These are phyloP conservation scores for Drosophila dives DNA, from an alignment of 2,888 invertebrate species.

Conservation along the genomic window DNA sequence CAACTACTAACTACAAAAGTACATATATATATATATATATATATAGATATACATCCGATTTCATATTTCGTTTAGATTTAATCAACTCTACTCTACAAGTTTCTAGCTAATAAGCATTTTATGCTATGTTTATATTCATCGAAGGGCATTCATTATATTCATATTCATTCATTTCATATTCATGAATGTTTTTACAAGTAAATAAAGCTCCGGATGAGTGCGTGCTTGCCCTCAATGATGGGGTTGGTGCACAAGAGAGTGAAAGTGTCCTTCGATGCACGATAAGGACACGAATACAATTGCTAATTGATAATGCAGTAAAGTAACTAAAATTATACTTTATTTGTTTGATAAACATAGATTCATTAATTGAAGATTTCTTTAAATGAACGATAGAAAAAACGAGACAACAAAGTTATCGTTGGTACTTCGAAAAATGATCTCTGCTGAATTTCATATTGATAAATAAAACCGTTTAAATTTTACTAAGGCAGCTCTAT, in stretches of 20 bases:
- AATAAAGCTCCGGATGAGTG: neutral
- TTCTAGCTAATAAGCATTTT: neutral
- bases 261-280: neutral
- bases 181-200: neutral
- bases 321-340: too few species aligned
- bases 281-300: neutral
- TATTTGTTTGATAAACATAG: too few species aligned
- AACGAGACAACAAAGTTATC: neutral
- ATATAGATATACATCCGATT: neutral
- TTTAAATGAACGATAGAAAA: neutral
- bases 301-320: neutral
- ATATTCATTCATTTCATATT: neutral
- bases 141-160: neutral
- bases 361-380: too few species aligned
- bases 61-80: neutral
- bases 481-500: neutral
- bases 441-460: neutral
- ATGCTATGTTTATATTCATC: neutral
- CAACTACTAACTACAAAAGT: constrained; percentile 10
- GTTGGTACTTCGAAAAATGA: neutral
- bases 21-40: neutral
- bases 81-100: neutral
- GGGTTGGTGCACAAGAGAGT: neutral
- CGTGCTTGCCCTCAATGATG: neutral
- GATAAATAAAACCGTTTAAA: neutral